These are phyloP conservation scores for Thyatira batis DNA, from an alignment of 2,888 invertebrate genomes.

Conservation along the genomic window DNA sequence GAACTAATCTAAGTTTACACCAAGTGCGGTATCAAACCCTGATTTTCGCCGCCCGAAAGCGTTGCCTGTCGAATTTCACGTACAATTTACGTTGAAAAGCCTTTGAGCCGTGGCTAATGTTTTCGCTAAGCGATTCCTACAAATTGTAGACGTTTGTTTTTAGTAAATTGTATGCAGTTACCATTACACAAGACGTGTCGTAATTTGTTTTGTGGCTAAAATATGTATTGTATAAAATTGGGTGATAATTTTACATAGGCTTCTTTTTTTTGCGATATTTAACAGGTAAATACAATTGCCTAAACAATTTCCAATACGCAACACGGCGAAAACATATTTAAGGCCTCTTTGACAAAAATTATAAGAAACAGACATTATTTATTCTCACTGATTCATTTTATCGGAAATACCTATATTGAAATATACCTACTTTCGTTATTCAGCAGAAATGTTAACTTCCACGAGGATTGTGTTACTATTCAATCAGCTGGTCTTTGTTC, in stretches of 20 bases:
- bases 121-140: conserved; percentile 74
- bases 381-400: neutral
- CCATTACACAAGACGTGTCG: conserved; percentile 29
- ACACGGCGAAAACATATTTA: too few species aligned
- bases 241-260: neutral
- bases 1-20: conserved; percentile 50
- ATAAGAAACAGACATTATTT: neutral
- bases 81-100: conserved; percentile 76
- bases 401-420: conserved; percentile 1
- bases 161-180: conserved; percentile 38
- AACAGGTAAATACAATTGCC: too few species aligned
- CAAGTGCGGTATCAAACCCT: conserved; percentile 29
- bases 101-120: conserved; percentile 75
- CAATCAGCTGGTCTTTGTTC: conserved; percentile 64
- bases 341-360: too few species aligned
- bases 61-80: conserved; percentile 74
- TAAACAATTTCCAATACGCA: too few species aligned
- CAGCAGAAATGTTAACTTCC: conserved; percentile 42
- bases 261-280: too few species aligned
- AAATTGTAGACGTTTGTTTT: conserved; percentile 47
- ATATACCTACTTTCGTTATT: conserved; percentile 8
- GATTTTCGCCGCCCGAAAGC: conserved; percentile 57
- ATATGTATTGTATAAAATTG: neutral
- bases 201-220: neutral
- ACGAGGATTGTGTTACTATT: conserved; percentile 62